Evolutionary conservation across 2,113 vertebrate species (phyloP).

Genomic region (Stictonetta naevosa): DNA sequence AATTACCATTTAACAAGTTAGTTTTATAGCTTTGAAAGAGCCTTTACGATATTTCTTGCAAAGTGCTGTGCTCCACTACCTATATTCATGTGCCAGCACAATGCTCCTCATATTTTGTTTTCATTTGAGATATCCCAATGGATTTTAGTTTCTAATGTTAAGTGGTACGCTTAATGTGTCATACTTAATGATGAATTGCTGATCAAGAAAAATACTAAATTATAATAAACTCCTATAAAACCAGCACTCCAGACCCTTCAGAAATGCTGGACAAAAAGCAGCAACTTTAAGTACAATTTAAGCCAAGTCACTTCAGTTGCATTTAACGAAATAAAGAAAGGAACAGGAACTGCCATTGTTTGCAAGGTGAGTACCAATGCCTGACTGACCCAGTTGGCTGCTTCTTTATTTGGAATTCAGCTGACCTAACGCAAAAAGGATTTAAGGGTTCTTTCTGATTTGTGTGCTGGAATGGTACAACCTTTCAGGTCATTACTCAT

Average conservation of each 20-base stretch:
- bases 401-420: constrained; percentile 27
- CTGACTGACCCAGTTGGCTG: constrained; percentile 37
- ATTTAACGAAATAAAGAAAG: background rate
- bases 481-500: background rate
- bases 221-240: background rate
- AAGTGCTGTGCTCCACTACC: background rate
- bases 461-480: constrained; percentile 17
- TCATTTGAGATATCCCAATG: background rate
- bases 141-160: background rate
- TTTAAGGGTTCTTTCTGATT: constrained; percentile 43
- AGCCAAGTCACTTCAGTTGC: background rate
- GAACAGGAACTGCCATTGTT: background rate
- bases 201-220: background rate
- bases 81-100: background rate
- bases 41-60: background rate
- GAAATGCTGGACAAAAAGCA: background rate
- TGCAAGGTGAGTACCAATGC: constrained; percentile 8
- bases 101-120: background rate
- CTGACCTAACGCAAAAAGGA: constrained; percentile 20
- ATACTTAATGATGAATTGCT: background rate
- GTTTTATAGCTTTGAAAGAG: background rate
- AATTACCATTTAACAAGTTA: background rate
- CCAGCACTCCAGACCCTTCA: background rate
- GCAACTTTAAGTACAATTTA: background rate
- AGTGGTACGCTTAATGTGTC: background rate